Evolutionary conservation across 2,888 invertebrate genomes (phyloP), one percentile per base, ranked within the genome.

Genomic region (Anorthoa munda): DNA sequence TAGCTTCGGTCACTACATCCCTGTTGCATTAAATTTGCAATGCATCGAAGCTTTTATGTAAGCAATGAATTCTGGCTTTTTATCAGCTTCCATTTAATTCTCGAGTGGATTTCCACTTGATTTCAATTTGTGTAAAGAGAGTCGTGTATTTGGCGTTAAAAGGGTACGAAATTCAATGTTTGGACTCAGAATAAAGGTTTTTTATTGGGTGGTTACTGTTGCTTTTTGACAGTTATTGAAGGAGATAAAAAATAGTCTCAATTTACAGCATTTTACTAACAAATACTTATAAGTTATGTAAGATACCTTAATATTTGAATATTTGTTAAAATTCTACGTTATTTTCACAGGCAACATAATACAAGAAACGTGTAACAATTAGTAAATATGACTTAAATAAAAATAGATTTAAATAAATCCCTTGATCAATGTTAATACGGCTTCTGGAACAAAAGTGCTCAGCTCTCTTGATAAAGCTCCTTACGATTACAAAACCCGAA

Each of bases 21-120:
- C 63, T 56, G 83, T 70, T 58, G 64, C 75, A 77, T 83, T 80
- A 75, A 75, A 77, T 66, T 83, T 85, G 75, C 72, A 82, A 67
- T 72, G 69, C 72, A 65, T 82, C 66, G 21, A 15, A n/a, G 61
- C 21, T 75, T 79, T 75, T 82, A 73, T 59, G 66, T 82, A 61
- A 71, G 73, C 63, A 63, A 26, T 69, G 77, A 46, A 72, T 70
- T 68, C 39, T 67, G 71, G 45, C 56, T 74, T 74, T 79, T 80
- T 72, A 82, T 66, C 77, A 58, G 69, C n/a, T 79, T 31, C 26
- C 65, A 31, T 79, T 68, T 66, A 64, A 81, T 75, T 51, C 65
- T 51, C 23, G 21, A 70, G 21, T 13, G 55, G 31, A 69, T 66
- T 77, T 63, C 55, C 61, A 68, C 51, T 67, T 79, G 63, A 79